Percentiles rank a stretch among this genome's conserved stretches.
Evolutionary conservation across 2,888 invertebrate genomes (phyloP).

Genomic region (Drosophila mayaguana): DNA sequence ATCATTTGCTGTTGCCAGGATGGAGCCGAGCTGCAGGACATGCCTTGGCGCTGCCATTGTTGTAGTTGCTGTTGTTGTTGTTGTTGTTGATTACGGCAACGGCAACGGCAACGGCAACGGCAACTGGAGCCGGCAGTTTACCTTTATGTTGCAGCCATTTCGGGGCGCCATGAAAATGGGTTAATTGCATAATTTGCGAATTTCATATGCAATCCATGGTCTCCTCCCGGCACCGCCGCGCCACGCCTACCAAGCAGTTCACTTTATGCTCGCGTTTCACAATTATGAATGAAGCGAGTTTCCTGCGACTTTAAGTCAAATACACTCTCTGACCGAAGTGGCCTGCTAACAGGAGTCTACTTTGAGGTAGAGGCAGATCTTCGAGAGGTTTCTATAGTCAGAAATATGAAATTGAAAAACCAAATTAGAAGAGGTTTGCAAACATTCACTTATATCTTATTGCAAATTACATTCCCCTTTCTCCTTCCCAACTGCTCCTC

Average conservation of each 20-base stretch:
- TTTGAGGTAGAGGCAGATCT: not conserved
- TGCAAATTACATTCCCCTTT: too few species aligned
- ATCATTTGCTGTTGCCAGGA: conserved; percentile 47
- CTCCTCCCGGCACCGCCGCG: not conserved
- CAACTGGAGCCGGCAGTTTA: conserved; percentile 32
- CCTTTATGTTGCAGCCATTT: conserved; percentile 58
- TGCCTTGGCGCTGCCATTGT: not conserved
- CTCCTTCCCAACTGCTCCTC: too few species aligned
- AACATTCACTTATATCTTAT: too few species aligned
- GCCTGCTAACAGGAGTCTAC: not conserved
- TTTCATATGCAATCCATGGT: conserved; percentile 64
- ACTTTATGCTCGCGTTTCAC: conserved; percentile 26
- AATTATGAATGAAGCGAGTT: not conserved
- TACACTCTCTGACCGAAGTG: not conserved
- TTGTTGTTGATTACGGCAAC: conserved; percentile 19
- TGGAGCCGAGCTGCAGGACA: conserved; percentile 20
- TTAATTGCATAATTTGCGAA: conserved; percentile 81
- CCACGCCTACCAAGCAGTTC: not conserved
- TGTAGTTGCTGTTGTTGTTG: conserved; percentile 13
- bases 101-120: not conserved
- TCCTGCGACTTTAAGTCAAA: not conserved
- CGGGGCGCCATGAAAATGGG: conserved; percentile 67
- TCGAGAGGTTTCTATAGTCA: not conserved
- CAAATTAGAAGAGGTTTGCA: too few species aligned
- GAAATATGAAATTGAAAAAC: too few species aligned